Evolutionary conservation across 2,113 vertebrate genomes (phyloP), one percentile per base, ranked within the genome.

Genomic region (Colistium nudipinnis): DNA sequence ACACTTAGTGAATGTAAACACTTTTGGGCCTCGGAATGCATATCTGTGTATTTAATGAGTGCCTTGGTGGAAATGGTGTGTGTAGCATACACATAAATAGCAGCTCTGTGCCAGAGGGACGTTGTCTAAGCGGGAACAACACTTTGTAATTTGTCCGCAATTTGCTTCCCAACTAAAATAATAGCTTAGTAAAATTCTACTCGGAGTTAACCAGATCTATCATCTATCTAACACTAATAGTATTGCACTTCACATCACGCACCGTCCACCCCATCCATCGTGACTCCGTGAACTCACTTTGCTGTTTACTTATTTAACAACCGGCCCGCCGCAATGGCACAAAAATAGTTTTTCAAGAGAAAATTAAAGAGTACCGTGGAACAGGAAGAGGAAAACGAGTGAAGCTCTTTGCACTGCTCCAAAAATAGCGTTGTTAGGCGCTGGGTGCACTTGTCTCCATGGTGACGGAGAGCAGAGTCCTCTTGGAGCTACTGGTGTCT

Each of bases 381-480:
- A 84, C 60, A 82, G 68, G 73, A 85, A 86, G 83, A 87, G 80
- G 73, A 88, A 73, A 83, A 86, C 87, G 85, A 89, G 81, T 76
- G 87, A 81, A 88, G 88, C 87, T 91, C 88, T 91, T 92, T 87
- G 86, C 88, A 81, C 87, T 64, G 63, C 81, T 92, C 90, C 92
- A 90, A 92, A 93, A 93, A 94, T 93, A 93, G 91, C 77, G 73
- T 88, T 91, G 91, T 94, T 93, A 93, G 92, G 87, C 68, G 71
- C 88, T 80, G 87, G 90, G 84, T 91, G 89, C 85, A 82, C 88
- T 89, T 89, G 92, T 94, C 92, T 93, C 93, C 92, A 93, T 94
- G 90, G 92, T 88, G 86, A 94, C 79, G 63, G 78, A 80, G 80
- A 87, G 90, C 74, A 60, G 82, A 82, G 88, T 90, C 87, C 86